Conservation (phyloP, 2,113 vertebrate genomes). For the Ptyas mucosa region DNA sequence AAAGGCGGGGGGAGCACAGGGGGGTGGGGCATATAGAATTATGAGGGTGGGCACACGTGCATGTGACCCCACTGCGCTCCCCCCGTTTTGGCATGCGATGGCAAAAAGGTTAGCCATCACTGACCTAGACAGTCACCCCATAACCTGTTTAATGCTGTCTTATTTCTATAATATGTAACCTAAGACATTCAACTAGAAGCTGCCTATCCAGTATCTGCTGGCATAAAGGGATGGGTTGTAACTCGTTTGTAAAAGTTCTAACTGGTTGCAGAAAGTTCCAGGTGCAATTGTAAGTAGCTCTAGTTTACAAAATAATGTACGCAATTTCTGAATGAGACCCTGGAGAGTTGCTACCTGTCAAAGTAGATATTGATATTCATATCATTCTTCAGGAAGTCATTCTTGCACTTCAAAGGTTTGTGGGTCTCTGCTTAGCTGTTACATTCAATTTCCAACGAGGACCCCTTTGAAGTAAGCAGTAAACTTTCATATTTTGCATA, state of each 20-base stretch:
- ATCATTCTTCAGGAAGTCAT: neutral
- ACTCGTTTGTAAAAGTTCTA: neutral
- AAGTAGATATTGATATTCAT: neutral
- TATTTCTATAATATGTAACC: neutral
- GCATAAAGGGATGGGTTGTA: neutral
- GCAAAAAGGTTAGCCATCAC: too few species aligned
- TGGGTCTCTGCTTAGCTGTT: neutral
- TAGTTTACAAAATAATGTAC: neutral
- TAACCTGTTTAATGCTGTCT: neutral
- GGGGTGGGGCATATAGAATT: too few species aligned
- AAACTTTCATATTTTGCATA: neutral
- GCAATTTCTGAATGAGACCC: neutral
- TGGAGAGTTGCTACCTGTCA: neutral
- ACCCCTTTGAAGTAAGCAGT: neutral
- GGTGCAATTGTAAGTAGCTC: neutral
- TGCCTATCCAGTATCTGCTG: neutral
- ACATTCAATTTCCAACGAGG: neutral
- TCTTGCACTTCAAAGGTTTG: neutral
- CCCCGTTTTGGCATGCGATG: too few species aligned
- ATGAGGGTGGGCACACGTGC: too few species aligned
- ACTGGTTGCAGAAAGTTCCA: neutral
- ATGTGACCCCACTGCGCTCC: too few species aligned
- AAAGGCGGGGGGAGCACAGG: too few species aligned
- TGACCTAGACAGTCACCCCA: neutral
- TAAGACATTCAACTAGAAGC: neutral